Base-by-base conservation (phyloP, 2,113 vertebrate genomes). In the Pachyramphus minor region DNA sequence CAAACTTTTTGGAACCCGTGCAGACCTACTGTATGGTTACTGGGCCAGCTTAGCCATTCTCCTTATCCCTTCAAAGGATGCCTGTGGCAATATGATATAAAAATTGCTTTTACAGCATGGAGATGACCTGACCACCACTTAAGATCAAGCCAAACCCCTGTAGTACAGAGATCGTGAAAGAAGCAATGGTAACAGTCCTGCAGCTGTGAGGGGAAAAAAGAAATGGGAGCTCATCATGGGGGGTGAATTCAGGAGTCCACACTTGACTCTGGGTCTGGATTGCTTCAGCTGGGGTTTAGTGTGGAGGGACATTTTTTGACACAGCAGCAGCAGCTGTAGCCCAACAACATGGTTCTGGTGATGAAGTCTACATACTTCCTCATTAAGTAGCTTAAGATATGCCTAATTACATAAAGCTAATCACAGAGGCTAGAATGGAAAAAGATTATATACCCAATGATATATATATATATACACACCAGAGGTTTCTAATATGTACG, bases 381-480 rank as follows among this genome's bases (percentile, higher is more conserved):
- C 35, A n/a, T 55, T 80, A 93, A 88, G 35, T 66, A 73, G 41
- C 56, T 88, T 80, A 86, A 90, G 18, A 21, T 69, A n/a, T 64
- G n/a, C 84, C 42, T 92, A 49, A 78, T 87, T 42, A 68, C 45
- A 60, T 91, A 53, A 80, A 84, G 33, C 59, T 45, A 59, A 64
- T 93, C 44, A 49, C 63, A 75, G 39, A 80, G 66, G 37, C 58
- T 91, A 68, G 72, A 6, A 23, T 56, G 21, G n/a, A 58, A 52
- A 63, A 87, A 77, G 30, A 68, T 83, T 83, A 71, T 14, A 45
- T 45, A 60, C 28, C 5, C 9, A 52, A 15, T 11, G 18, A 28
- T 63, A 14, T 11, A 23, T 42, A 28, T 49, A 28, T 47, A 31
- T n/a, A n/a, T n/a, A n/a, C n/a, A n/a, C n/a, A 41, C 50, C 39